Conservation (phyloP, 2,797 vertebrate species). For the Staurois parvus region DNA sequence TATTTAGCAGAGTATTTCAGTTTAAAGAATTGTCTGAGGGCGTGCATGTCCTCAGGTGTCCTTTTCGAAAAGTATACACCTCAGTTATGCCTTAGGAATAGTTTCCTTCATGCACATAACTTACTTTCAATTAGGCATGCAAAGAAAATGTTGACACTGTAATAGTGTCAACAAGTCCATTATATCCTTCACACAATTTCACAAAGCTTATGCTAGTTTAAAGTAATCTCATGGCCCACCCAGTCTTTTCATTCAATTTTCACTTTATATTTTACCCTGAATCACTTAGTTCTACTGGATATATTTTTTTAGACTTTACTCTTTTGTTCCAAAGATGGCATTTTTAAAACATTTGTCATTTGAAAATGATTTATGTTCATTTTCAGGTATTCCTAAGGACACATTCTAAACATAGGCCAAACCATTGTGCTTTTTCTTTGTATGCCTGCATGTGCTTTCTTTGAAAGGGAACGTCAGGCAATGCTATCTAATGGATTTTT, state of each 20-base stretch:
- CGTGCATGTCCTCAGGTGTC: conserved; percentile 52
- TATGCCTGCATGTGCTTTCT: not conserved
- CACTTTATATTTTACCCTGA: not conserved
- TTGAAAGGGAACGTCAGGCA: not conserved
- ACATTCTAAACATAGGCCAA: conserved; percentile 14
- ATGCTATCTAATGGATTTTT: not conserved
- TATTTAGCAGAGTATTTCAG: conserved; percentile 28
- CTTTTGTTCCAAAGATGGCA: not conserved
- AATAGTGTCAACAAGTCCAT: conserved; percentile 39
- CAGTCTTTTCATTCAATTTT: conserved; percentile 25
- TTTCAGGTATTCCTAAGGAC: conserved; percentile 12
- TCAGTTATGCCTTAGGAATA: conserved; percentile 27
- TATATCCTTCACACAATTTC: conserved; percentile 37
- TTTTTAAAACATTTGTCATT: conserved; percentile 8
- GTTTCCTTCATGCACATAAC: conserved; percentile 18
- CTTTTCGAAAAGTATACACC: conserved; percentile 39
- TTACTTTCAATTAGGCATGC: conserved; percentile 25
- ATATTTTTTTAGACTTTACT: not conserved
- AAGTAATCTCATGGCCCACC: conserved; percentile 31
- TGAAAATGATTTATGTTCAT: conserved; percentile 8
- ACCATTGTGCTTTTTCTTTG: not conserved
- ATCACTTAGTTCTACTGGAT: not conserved
- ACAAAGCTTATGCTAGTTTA: conserved; percentile 17
- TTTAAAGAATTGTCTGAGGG: conserved; percentile 30
- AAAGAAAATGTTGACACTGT: conserved; percentile 53